Evolutionary conservation across 2,888 invertebrate genomes (phyloP), one percentile per base, ranked within the genome.

Genomic region (Epistrophella euchroma): DNA sequence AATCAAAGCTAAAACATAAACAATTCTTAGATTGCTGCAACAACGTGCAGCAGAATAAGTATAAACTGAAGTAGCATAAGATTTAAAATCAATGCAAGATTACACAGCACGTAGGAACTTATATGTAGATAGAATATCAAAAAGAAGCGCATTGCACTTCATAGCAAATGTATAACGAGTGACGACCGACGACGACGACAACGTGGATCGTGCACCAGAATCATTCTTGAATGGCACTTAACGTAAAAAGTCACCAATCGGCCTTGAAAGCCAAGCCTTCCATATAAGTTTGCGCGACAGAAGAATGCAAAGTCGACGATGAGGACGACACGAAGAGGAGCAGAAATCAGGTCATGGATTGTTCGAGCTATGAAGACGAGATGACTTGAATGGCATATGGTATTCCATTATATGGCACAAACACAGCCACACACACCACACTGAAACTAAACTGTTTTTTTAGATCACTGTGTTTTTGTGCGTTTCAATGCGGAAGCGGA

Each of bases 181-280:
- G 40, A 25, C 50, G 19, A 40, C 32, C 28, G 50, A 17, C 50
- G 19, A 40, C 50, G 37, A 40, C 50, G 45, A 62, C 70, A 19
- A 77, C 22, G 47, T 74, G 62, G 32, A 62, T 84, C 62, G 56
- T 71, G 75, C 75, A 47, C 32, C 66, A 68, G 70, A 71, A 52
- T 71, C 85, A 40, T 45, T 10, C 50, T 64, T 64, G 71, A 82
- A 70, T 77, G 78, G 66, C 82, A 78, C 77, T 86, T 82, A 77
- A 82, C 71, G 81, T 40, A 64, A 70, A 64, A 70, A 86, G 74
- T 78, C 74, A 78, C 64, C 81, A 82, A 86, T 77, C 77, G 86
- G 81, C 86, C 86, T 86, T 86, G 86, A 86, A 81, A 82, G 71
- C n/a, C n/a, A 81, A 56, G 45, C 62, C 62, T 55, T 64, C 70